phyloP scores from a whole-genome alignment of 2,113 vertebrate genomes.

The Prunella himalayana region DNA sequence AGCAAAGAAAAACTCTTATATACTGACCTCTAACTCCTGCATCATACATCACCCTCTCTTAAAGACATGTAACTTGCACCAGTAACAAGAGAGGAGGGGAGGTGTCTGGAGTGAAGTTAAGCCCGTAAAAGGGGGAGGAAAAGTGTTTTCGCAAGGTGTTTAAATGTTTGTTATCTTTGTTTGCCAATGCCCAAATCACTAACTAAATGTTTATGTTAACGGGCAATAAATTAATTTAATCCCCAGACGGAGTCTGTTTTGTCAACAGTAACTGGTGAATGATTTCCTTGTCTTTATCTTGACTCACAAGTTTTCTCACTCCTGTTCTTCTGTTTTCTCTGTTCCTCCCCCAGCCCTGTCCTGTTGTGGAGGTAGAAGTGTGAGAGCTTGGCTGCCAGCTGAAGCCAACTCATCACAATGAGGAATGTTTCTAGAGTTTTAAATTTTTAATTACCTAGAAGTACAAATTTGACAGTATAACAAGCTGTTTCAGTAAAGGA shows the following conservation, averaged over 20 bases:
- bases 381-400: neutral
- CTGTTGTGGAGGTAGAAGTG: neutral
- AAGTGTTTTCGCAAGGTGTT: neutral
- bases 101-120: neutral
- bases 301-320: neutral
- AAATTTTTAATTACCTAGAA: neutral
- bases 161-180: neutral
- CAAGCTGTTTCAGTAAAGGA: neutral
- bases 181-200: neutral
- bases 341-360: neutral
- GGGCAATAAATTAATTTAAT: neutral
- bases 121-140: accelerated
- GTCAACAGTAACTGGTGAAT: neutral
- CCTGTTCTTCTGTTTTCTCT: neutral
- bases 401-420: neutral
- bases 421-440: neutral
- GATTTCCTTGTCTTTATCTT: neutral
- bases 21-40: neutral
- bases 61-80: neutral
- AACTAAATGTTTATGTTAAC: neutral
- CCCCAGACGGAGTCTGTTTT: neutral
- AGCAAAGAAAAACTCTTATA: neutral
- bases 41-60: neutral
- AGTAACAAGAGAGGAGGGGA: neutral
- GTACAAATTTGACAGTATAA: neutral